phyloP scores from a whole-genome alignment of 23 tunicate genomes.

The Ciona savignyi region DNA sequence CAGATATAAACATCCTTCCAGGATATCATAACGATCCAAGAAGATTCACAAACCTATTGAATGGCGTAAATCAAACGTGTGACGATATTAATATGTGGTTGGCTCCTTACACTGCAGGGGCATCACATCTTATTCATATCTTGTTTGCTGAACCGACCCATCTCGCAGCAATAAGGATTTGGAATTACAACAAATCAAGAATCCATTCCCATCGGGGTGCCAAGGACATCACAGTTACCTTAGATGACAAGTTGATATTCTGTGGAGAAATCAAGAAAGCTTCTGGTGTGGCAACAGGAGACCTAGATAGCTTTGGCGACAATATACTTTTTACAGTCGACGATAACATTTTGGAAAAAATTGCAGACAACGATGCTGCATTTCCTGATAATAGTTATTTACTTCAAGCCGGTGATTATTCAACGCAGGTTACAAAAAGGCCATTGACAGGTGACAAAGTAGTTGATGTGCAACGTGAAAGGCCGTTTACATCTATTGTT shows the following conservation, averaged over 20 bases:
- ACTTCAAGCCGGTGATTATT: background rate
- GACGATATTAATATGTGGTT: constrained; percentile 93
- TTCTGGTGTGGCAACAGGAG: constrained; percentile 31
- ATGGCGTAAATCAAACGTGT: constrained; percentile 69
- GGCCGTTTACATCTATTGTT: background rate
- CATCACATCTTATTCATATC: constrained; percentile 38
- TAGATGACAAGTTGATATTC: constrained; percentile 57
- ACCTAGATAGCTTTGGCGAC: constrained; percentile 49
- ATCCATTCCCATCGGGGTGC: constrained; percentile 79
- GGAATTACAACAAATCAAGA: constrained; percentile 95
- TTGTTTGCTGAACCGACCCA: constrained; percentile 13
- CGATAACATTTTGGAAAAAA: constrained; percentile 64
- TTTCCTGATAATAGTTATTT: constrained; percentile 7
- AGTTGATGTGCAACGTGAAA: background rate
- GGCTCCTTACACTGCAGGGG: constrained; percentile 41
- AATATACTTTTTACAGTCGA: constrained; percentile 82
- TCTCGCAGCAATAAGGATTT: constrained; percentile 76
- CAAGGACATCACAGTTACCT: constrained; percentile 26
- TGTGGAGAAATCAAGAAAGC: constrained; percentile 72
- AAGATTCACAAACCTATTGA: constrained; percentile 40
- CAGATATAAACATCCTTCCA: constrained; percentile 46
- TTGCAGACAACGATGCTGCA: constrained; percentile 53
- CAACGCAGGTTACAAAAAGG: background rate
- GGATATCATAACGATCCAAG: constrained; percentile 71
- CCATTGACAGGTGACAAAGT: background rate